These are phyloP conservation scores for Hybognathus amarus DNA, from an alignment of 2,797 vertebrate genomes.

Conservation along the genomic window DNA sequence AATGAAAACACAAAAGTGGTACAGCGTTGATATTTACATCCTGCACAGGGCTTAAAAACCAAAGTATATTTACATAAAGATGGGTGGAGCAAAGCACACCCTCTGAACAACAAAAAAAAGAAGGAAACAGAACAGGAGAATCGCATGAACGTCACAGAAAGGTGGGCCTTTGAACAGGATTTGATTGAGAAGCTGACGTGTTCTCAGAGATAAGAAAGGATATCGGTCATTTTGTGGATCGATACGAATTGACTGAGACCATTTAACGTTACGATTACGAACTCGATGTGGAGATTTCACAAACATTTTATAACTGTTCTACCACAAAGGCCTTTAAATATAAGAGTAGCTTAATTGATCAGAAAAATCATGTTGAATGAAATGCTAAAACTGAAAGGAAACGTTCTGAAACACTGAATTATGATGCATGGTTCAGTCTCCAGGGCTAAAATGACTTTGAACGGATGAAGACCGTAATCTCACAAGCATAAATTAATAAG, in stretches of 20 bases:
- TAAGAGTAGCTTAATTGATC: constrained; percentile 9
- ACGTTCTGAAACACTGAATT: neutral
- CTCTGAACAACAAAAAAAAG: neutral
- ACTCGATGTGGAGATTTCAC: constrained; percentile 1
- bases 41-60: constrained; percentile 38
- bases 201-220: constrained; percentile 3
- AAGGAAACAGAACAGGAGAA: constrained; percentile 14
- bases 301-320: constrained; percentile 37
- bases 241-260: constrained; percentile 32
- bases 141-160: neutral
- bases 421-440: neutral
- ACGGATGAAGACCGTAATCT: constrained; percentile 9
- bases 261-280: constrained; percentile 4
- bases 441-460: constrained; percentile 3
- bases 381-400: constrained; percentile 2
- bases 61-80: constrained; percentile 47
- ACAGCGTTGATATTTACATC: constrained; percentile 53
- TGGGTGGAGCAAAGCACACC: constrained; percentile 26
- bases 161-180: neutral
- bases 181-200: neutral
- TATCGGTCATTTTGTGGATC: constrained; percentile 3
- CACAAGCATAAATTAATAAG: constrained; percentile 30
- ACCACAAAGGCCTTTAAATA: constrained; percentile 16
- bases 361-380: neutral
- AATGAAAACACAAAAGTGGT: constrained; percentile 10